Base-by-base conservation (phyloP, 1,140 invertebrate genomes). In the Lepidurus apus region DNA sequence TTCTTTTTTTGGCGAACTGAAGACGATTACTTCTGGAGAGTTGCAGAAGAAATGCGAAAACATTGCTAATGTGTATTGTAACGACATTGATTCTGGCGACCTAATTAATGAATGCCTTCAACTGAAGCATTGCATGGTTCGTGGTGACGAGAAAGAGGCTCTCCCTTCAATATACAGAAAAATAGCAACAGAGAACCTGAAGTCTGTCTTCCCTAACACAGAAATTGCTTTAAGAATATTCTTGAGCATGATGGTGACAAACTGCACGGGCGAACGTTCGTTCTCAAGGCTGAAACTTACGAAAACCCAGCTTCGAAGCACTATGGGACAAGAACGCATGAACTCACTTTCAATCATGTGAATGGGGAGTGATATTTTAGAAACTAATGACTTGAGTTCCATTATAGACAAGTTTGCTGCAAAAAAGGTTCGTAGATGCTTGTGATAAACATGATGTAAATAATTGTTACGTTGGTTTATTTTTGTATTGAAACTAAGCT, bases 201-300 rank as follows among this genome's bases (percentile, higher is more conserved):
- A 77, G 43, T 76, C 42, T 34, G 65, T 45, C 24, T 80, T 75
- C 81, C 81, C 80, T 73, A 82, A 83, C 79, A 47, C 81, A 53
- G 79, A 83, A 80, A 80, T 82, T 80, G 77, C 78, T 24, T 34
- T 80, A 13, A 79, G 81, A 78, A 83, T 82, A 53, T 82, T 77
- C 77, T 79, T 81, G 77, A 74, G 77, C 26, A 74, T 81, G 42
- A 81, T 81, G 80, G 77, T 82, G n/a, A 81, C 77, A 10, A 82
- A 82, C 47, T 82, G 79, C 79, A 81, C 78, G 73, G 80, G 80
- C 65, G 81, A 83, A 79, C 78, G 81, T 74, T 82, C 82, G 75
- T 83, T 83, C 80, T 82, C 81, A 26, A 80, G 80, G 78, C 78
- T 83, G 42, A 82, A 81, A 77, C 80, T 26, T 24, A 43, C 76